These are phyloP conservation scores for Clanis bilineata DNA, from an alignment of 2,888 invertebrate genomes.

Conservation along the genomic window DNA sequence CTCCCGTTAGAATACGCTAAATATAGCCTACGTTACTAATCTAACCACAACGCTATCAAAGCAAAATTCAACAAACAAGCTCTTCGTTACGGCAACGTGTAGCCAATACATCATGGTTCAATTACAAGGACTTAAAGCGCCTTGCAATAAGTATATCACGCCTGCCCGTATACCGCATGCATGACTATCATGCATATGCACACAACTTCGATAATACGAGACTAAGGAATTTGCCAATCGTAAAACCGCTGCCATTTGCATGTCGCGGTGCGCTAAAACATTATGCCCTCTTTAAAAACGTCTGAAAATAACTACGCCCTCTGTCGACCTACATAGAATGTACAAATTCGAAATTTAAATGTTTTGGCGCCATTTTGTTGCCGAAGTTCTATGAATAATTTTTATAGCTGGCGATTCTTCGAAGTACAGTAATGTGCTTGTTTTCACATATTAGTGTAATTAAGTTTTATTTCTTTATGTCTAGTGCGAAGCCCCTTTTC, in stretches of 20 bases:
- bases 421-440: not conserved
- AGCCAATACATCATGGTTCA: not conserved
- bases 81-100: not conserved
- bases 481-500: too few species aligned
- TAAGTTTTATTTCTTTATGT: not conserved
- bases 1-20: too few species aligned
- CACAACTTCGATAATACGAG: conserved; percentile 15
- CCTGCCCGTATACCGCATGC: not conserved
- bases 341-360: not conserved
- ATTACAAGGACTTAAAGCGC: not conserved
- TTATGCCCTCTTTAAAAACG: not conserved
- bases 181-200: conserved; percentile 17
- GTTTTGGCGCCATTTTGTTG: not conserved
- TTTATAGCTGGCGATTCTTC: not conserved
- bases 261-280: not conserved
- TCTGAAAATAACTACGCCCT: not conserved
- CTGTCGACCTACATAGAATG: not conserved
- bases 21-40: not conserved
- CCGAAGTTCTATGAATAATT: not conserved
- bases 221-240: conserved; percentile 15
- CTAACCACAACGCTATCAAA: not conserved
- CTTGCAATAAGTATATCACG: conserved; percentile 5
- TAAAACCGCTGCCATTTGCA: conserved; percentile 1
- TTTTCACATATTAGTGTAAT: not conserved
- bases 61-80: not conserved